These are phyloP conservation scores for Drosophila monieri DNA, from an alignment of 2,888 invertebrate genomes.

Conservation along the genomic window DNA sequence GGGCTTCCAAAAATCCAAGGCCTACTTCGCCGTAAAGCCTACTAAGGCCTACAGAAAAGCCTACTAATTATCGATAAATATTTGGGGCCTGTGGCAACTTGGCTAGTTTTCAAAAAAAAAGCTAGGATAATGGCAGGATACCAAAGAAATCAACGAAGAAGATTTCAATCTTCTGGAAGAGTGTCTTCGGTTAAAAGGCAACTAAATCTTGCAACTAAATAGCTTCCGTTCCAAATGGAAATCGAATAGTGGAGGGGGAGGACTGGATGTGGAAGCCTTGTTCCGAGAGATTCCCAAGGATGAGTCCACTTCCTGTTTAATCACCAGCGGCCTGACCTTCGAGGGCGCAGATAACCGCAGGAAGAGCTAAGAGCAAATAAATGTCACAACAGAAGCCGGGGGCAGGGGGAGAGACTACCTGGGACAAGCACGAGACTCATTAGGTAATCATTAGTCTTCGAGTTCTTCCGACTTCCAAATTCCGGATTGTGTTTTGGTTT, in stretches of 20 bases:
- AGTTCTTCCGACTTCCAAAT: slow-evolving; percentile 19
- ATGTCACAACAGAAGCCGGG: slow-evolving; percentile 53
- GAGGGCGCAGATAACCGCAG: slow-evolving; percentile 33
- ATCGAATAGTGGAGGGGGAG: not conserved
- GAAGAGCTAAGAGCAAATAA: slow-evolving; percentile 38
- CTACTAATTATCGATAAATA: too few species aligned
- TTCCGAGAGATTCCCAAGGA: not conserved
- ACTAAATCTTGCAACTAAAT: not conserved
- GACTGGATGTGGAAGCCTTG: slow-evolving; percentile 16
- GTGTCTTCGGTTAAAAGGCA: not conserved
- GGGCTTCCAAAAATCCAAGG: too few species aligned
- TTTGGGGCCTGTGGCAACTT: too few species aligned
- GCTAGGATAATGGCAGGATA: too few species aligned
- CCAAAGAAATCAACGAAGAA: too few species aligned
- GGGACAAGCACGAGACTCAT: slow-evolving; percentile 19
- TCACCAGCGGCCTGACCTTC: slow-evolving; percentile 56
- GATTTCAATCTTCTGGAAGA: too few species aligned
- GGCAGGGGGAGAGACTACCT: slow-evolving; percentile 15
- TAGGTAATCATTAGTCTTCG: slow-evolving; percentile 11
- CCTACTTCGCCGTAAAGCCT: too few species aligned
- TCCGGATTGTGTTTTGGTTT: not conserved
- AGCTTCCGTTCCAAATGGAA: slow-evolving; percentile 37
- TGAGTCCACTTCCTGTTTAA: slow-evolving; percentile 48
- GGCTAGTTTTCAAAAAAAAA: too few species aligned
- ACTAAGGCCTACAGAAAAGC: too few species aligned